phyloP scores from a whole-genome alignment of 2,113 vertebrate species.

The Taxidea taxus region DNA sequence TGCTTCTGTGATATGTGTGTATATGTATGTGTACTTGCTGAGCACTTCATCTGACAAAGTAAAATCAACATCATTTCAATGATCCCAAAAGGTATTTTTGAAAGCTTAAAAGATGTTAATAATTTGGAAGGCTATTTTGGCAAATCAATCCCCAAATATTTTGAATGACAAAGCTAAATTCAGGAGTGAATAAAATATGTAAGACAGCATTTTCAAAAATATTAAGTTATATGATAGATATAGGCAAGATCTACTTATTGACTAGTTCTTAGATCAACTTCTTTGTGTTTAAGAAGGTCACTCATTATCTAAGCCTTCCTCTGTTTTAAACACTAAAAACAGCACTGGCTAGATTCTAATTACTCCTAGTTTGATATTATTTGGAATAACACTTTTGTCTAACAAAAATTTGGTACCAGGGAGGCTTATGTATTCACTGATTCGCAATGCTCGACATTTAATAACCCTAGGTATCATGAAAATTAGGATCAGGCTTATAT shows the following conservation, averaged over 20 bases:
- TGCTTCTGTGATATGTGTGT: not conserved
- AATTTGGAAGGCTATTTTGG: slow-evolving; percentile 3
- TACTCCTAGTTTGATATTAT: not conserved
- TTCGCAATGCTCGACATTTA: slow-evolving; percentile 10
- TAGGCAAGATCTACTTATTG: not conserved
- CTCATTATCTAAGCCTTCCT: not conserved
- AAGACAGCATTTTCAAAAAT: slow-evolving; percentile 2
- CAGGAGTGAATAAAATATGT: not conserved
- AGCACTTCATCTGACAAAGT: not conserved
- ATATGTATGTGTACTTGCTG: not conserved
- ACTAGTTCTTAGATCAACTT: not conserved
- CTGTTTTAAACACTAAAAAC: slow-evolving; percentile 14
- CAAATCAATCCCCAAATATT: slow-evolving; percentile 6
- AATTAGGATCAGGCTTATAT: not conserved
- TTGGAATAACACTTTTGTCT: not conserved
- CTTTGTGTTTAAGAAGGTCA: not conserved
- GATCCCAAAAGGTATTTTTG: not conserved
- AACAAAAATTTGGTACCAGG: not conserved
- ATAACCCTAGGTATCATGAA: not conserved
- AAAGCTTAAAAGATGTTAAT: not conserved
- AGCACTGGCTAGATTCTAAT: not conserved
- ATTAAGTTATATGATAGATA: not conserved
- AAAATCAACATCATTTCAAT: not conserved
- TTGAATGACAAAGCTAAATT: not conserved
- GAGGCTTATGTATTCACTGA: not conserved